Evolutionary conservation across 2,113 vertebrate species (phyloP).

Genomic region (Azemiops feae): DNA sequence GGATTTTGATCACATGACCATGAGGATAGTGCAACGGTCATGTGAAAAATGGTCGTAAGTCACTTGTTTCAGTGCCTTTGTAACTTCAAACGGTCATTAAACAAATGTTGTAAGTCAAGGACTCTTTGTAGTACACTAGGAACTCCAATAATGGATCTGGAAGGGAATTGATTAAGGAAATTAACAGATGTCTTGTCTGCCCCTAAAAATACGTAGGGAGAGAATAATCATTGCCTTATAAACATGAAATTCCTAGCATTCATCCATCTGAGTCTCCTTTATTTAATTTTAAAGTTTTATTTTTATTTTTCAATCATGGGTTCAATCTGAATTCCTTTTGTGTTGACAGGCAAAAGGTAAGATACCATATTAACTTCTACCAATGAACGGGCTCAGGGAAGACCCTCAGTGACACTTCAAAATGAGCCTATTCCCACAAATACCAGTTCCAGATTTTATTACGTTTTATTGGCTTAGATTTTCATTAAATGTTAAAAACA

Average conservation of each 20-base stretch:
- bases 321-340: not conserved
- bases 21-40: no score
- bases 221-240: not conserved
- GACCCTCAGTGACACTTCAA: not conserved
- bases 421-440: not conserved
- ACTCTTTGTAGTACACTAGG: no score
- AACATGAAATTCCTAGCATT: not conserved
- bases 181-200: not conserved
- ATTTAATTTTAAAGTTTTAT: not conserved
- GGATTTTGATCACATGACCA: no score
- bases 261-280: not conserved
- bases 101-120: no score
- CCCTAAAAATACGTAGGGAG: not conserved
- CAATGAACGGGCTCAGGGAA: not conserved
- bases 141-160: no score
- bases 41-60: no score
- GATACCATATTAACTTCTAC: not conserved
- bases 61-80: no score
- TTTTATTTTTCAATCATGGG: not conserved
- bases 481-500: conserved; percentile 34
- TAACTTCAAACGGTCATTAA: no score
- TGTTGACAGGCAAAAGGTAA: not conserved
- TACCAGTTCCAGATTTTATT: not conserved
- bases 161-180: not conserved
- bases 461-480: conserved; percentile 22